A percentile compares a stretch with the other conserved stretches of the same genome.
Conservation (phyloP, 2,797 vertebrate genomes). For the Pseudochirops corinnae region DNA sequence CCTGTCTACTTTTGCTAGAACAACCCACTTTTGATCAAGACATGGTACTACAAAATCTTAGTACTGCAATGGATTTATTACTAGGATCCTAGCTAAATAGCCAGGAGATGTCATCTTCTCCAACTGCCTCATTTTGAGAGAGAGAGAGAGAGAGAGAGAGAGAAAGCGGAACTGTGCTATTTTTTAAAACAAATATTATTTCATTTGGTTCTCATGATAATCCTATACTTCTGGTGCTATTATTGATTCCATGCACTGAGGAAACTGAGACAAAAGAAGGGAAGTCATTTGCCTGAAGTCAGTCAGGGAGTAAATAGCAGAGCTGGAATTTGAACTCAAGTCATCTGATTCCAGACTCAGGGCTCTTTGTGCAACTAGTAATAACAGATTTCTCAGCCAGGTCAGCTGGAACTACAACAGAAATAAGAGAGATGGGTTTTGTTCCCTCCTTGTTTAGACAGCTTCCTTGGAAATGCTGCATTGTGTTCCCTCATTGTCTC, state of each 20-base stretch:
- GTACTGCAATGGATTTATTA: slow-evolving; percentile 59
- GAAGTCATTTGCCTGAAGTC: background rate
- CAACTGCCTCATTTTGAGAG: background rate
- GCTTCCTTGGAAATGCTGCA: slow-evolving; percentile 29
- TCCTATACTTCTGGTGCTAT: background rate
- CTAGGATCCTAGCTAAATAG: background rate
- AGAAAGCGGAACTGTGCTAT: background rate
- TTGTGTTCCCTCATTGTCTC: slow-evolving; percentile 49
- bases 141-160: background rate
- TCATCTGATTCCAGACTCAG: background rate
- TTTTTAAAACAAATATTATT: background rate
- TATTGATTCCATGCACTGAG: background rate
- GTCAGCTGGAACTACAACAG: slow-evolving; percentile 57
- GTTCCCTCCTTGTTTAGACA: slow-evolving; percentile 59
- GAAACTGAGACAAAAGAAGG: background rate
- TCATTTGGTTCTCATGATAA: background rate
- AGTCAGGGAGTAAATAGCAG: background rate
- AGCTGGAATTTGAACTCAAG: background rate
- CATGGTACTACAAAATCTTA: slow-evolving; percentile 65
- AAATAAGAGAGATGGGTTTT: slow-evolving; percentile 60
- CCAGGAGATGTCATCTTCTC: background rate
- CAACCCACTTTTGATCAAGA: slow-evolving; percentile 76
- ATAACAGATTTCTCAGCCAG: slow-evolving; percentile 61
- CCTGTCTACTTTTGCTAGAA: slow-evolving; percentile 78
- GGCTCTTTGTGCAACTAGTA: background rate